Evolutionary conservation across 2,797 vertebrate species (phyloP).

Genomic region (Nyctalus aviator): DNA sequence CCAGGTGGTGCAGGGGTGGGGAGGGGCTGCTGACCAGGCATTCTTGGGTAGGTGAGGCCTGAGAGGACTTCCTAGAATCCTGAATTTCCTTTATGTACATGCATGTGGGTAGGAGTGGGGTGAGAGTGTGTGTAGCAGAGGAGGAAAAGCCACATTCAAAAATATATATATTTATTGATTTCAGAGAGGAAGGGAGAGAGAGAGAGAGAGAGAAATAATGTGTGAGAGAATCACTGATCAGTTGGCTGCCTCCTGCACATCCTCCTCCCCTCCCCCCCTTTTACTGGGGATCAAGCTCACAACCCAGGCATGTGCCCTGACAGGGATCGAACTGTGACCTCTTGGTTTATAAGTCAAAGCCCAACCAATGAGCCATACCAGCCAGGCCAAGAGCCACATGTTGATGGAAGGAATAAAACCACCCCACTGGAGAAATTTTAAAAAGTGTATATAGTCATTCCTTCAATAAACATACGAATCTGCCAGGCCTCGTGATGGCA

Average conservation of each 20-base stretch:
- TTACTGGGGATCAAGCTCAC: neutral
- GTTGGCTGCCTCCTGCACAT: neutral
- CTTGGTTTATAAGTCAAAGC: neutral
- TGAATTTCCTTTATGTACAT: neutral
- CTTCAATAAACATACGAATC: conserved; percentile 26
- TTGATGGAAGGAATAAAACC: conserved; percentile 40
- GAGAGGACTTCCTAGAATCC: neutral
- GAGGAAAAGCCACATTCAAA: neutral
- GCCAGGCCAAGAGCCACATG: neutral
- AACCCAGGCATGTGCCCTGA: neutral
- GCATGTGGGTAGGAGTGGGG: neutral
- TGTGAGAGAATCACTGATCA: neutral
- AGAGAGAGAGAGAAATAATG: neutral
- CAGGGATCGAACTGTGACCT: neutral
- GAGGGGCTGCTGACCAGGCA: neutral
- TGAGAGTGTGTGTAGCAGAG: neutral
- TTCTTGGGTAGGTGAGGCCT: neutral
- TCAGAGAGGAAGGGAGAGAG: neutral
- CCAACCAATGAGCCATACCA: neutral
- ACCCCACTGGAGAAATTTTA: neutral
- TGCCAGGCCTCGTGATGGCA: neutral
- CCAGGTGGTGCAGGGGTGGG: neutral
- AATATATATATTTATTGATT: neutral
- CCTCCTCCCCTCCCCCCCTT: fast-evolving
- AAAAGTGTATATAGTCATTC: conserved; percentile 9